Evolutionary conservation across 2,888 invertebrate genomes (phyloP).

Genomic region (Xanthorhoe spadicearia): DNA sequence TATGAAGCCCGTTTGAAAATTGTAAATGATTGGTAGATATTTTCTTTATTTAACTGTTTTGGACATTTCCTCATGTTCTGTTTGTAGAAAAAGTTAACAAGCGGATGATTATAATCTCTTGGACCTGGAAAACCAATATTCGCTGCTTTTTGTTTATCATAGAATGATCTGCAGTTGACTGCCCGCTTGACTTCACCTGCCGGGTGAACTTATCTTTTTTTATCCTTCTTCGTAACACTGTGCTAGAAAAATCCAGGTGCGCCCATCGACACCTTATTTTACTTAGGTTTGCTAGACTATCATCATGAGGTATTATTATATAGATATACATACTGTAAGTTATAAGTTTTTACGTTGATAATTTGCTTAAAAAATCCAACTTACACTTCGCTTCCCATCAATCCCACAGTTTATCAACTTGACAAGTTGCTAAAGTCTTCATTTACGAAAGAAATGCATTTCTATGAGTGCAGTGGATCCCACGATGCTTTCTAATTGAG

Average conservation of each 20-base stretch:
- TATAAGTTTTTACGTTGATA: too few species aligned
- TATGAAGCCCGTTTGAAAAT: background rate
- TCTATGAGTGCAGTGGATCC: constrained; percentile 30
- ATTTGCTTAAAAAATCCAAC: too few species aligned
- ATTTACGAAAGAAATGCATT: constrained; percentile 25
- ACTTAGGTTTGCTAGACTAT: too few species aligned
- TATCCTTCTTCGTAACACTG: background rate
- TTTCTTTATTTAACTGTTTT: background rate
- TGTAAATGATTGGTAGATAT: background rate
- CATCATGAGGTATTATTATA: too few species aligned
- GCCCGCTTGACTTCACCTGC: background rate
- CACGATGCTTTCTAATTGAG: constrained; percentile 41
- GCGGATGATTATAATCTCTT: background rate
- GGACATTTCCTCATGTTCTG: background rate
- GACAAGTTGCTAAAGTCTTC: constrained; percentile 27
- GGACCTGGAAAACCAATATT: background rate
- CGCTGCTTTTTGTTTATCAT: background rate
- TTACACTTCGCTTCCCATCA: background rate
- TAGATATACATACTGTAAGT: too few species aligned
- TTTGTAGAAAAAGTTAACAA: background rate
- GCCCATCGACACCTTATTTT: too few species aligned
- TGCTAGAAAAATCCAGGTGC: too few species aligned
- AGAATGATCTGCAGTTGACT: background rate
- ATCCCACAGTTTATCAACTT: constrained; percentile 27
- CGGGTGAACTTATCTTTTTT: background rate